Percentiles rank a stretch among this genome's conserved stretches.
These are phyloP conservation scores for Stegostoma tigrinum DNA, from an alignment of 2,113 vertebrate genomes.

Conservation along the genomic window DNA sequence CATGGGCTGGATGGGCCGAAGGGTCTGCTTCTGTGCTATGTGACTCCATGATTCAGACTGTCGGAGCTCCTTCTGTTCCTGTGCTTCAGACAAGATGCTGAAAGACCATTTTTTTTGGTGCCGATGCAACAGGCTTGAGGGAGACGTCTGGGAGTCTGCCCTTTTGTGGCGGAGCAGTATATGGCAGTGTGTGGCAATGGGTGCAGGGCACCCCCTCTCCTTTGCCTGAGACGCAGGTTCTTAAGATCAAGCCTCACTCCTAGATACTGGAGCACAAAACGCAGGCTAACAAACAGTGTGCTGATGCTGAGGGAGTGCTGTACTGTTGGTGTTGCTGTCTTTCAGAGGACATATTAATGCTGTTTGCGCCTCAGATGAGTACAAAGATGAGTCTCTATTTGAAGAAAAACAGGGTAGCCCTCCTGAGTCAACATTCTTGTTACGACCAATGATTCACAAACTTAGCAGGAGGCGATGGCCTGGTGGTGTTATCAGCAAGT, in stretches of 20 bases:
- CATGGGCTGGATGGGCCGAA: background rate
- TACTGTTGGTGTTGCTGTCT: background rate
- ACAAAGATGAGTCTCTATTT: too few species aligned
- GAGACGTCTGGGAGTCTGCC: too few species aligned
- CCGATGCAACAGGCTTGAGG: background rate
- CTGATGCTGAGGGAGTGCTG: background rate
- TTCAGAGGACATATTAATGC: background rate
- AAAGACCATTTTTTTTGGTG: too few species aligned
- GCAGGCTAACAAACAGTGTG: background rate
- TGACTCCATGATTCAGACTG: too few species aligned
- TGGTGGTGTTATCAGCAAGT: too few species aligned
- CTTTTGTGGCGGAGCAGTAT: too few species aligned
- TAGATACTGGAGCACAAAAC: background rate
- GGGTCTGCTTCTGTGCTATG: background rate
- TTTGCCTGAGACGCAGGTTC: background rate
- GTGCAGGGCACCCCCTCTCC: background rate
- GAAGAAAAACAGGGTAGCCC: too few species aligned
- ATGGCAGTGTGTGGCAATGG: too few species aligned
- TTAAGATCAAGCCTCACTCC: background rate
- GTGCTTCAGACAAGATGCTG: too few species aligned
- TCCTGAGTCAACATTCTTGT: too few species aligned
- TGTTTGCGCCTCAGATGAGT: background rate
- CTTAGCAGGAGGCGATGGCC: too few species aligned
- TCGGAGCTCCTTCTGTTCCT: background rate
- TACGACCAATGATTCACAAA: too few species aligned